Percentiles rank a stretch among this genome's conserved stretches.
phyloP scores from a whole-genome alignment of 2,113 vertebrate genomes.

The Propithecus coquereli region DNA sequence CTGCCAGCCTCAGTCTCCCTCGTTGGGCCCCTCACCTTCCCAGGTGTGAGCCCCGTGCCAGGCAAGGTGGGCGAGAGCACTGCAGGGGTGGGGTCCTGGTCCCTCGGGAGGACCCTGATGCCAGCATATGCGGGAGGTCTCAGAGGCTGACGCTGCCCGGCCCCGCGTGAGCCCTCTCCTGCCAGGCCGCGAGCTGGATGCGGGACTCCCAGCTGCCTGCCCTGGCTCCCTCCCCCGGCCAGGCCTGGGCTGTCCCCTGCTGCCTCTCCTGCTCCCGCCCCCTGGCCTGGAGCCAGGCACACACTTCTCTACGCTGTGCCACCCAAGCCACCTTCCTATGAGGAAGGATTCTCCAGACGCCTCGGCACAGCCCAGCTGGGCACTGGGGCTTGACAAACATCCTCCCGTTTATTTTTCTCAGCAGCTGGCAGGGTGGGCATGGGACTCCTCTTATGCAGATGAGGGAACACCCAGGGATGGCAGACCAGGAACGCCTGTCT shows the following conservation, averaged over 20 bases:
- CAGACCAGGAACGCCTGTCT: neutral
- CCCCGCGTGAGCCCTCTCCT: neutral
- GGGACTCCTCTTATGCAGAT: neutral
- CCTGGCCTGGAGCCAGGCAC: neutral
- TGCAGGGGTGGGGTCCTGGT: neutral
- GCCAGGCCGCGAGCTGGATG: neutral
- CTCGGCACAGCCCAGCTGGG: neutral
- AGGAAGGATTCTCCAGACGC: neutral
- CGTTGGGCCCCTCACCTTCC: neutral
- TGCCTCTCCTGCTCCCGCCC: no score
- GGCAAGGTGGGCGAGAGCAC: rapidly evolving
- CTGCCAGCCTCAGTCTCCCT: neutral
- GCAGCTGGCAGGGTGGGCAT: neutral
- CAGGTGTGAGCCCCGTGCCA: neutral
- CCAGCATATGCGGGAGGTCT: neutral
- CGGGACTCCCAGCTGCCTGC: neutral
- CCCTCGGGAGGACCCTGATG: neutral
- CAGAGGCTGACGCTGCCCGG: neutral
- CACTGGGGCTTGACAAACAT: neutral
- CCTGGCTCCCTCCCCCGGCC: neutral
- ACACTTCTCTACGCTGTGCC: neutral
- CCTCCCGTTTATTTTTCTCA: neutral
- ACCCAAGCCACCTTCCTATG: neutral
- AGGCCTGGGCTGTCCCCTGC: no score
- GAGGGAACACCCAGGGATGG: neutral